Conservation (phyloP, 2,113 vertebrate genomes). For the Apteryx mantelli region DNA sequence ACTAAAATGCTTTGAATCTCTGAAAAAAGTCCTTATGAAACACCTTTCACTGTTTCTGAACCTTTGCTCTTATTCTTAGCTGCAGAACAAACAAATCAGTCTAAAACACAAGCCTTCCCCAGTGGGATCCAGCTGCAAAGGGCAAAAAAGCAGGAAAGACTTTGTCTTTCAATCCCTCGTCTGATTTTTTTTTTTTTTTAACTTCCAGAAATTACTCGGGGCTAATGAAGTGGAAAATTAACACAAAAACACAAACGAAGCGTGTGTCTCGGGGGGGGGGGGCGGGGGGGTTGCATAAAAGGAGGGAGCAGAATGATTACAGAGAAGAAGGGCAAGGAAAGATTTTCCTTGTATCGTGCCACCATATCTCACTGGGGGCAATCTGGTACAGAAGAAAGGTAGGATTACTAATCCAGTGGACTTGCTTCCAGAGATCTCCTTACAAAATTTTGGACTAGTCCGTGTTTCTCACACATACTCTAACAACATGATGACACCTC, state of each 20-base stretch:
- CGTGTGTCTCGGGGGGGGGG: too few species aligned
- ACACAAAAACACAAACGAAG: not conserved
- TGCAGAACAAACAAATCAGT: slow-evolving; percentile 1
- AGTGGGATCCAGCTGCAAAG: not conserved
- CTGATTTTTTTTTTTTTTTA: not conserved
- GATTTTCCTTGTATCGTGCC: rapidly evolving
- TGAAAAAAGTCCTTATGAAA: not conserved
- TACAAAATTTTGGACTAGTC: rapidly evolving
- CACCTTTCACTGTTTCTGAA: not conserved
- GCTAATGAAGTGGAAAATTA: not conserved
- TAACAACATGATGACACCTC: not conserved
- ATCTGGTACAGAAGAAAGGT: not conserved
- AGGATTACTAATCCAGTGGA: not conserved
- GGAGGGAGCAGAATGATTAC: not conserved
- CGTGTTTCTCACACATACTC: not conserved
- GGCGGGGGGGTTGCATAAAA: too few species aligned
- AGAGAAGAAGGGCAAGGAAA: not conserved
- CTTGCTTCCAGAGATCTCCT: not conserved
- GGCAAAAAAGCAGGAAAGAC: not conserved
- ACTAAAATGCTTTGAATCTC: not conserved
- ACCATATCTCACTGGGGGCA: not conserved
- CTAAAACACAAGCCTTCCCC: not conserved
- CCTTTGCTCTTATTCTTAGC: not conserved
- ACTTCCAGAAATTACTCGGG: not conserved
- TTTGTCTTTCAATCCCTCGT: not conserved